Percentiles rank a stretch among this genome's conserved stretches.
Evolutionary conservation across 1,140 invertebrate genomes (phyloP).

Genomic region (Wasmannia auropunctata): DNA sequence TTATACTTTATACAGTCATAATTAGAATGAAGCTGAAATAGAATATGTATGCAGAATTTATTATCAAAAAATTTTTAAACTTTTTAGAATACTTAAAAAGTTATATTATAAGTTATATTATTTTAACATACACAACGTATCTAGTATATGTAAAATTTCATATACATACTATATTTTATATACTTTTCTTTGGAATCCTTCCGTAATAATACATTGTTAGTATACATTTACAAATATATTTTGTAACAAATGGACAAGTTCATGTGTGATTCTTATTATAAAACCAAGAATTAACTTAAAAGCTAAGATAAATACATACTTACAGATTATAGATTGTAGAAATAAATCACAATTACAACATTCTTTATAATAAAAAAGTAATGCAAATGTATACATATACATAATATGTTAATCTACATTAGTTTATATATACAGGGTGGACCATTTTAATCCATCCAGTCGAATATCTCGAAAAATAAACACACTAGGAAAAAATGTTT

Average conservation of each 20-base stretch:
- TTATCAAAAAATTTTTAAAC: background rate
- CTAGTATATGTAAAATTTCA: slow-evolving; percentile 6
- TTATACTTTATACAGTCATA: slow-evolving; percentile 3
- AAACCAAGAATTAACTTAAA: slow-evolving; percentile 19
- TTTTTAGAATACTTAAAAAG: background rate
- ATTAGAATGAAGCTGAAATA: background rate
- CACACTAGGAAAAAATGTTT: too few species aligned
- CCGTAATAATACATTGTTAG: background rate
- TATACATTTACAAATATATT: background rate
- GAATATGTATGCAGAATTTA: background rate
- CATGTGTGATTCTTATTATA: background rate
- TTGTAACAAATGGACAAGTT: background rate
- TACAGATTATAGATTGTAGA: background rate
- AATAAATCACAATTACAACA: slow-evolving; percentile 20
- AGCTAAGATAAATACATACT: slow-evolving; percentile 5
- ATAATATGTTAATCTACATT: background rate
- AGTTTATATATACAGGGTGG: too few species aligned
- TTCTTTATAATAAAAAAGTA: background rate
- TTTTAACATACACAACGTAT: slow-evolving; percentile 1
- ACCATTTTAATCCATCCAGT: too few species aligned
- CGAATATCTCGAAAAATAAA: too few species aligned
- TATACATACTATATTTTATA: background rate
- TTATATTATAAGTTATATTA: slow-evolving; percentile 22
- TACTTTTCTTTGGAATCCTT: too few species aligned
- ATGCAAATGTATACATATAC: background rate